Evolutionary conservation across 2,888 invertebrate genomes (phyloP).

Genomic region (Lithophane semibrunnea): DNA sequence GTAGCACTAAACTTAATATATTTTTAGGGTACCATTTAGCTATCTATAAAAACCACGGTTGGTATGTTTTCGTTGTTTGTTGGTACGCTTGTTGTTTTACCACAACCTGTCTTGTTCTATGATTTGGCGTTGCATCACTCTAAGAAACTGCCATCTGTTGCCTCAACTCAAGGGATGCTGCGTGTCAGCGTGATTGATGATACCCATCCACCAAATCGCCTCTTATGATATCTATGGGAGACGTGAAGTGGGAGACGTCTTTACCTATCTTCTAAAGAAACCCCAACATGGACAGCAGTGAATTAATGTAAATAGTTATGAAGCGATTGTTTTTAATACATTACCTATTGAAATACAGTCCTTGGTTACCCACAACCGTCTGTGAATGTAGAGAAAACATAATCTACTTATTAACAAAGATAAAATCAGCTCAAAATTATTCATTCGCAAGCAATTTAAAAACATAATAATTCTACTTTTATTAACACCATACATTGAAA

Average conservation of each 20-base stretch:
- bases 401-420: background rate
- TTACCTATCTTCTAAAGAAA: background rate
- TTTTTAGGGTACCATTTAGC: background rate
- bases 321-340: background rate
- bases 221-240: constrained; percentile 23
- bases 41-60: background rate
- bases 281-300: background rate
- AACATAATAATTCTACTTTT: background rate
- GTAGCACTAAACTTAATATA: background rate
- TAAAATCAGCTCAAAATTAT: background rate
- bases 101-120: constrained; percentile 16
- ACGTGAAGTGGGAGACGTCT: background rate
- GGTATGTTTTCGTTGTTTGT: background rate
- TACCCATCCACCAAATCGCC: constrained; percentile 31
- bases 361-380: background rate
- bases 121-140: constrained; percentile 38
- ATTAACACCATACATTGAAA: background rate
- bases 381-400: background rate
- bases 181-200: constrained; percentile 52
- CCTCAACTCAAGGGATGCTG: constrained; percentile 40
- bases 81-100: background rate
- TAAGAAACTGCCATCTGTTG: constrained; percentile 57
- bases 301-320: background rate
- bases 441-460: background rate
- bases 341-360: background rate